phyloP scores from a whole-genome alignment of 1,140 invertebrate genomes.

The Drosophila nigrodunni region DNA sequence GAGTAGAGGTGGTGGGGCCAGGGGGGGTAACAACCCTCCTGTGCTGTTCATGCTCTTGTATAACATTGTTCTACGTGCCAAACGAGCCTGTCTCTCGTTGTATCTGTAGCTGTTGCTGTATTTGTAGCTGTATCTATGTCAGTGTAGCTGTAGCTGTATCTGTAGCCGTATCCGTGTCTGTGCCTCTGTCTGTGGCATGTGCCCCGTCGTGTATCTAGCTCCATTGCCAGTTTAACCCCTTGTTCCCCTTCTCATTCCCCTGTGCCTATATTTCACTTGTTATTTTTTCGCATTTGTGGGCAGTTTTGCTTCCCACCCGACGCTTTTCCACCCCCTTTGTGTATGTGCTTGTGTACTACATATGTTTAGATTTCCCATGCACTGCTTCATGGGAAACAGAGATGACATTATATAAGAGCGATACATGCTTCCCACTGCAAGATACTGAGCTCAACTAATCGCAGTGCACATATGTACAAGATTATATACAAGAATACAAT shows the following conservation, averaged over 20 bases:
- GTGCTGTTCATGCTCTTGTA: conserved; percentile 32
- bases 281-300: conserved; percentile 41
- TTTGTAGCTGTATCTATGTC: conserved; percentile 31
- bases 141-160: conserved; percentile 34
- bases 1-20: conserved; percentile 15
- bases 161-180: not conserved
- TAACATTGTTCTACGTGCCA: conserved; percentile 58
- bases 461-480: not conserved
- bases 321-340: conserved; percentile 35
- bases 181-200: conserved; percentile 35
- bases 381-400: conserved; percentile 57
- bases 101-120: conserved; percentile 31
- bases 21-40: conserved; percentile 51
- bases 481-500: not conserved
- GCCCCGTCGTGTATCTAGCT: conserved; percentile 47
- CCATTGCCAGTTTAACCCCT: conserved; percentile 9
- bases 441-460: conserved; percentile 7
- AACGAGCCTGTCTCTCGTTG: conserved; percentile 20
- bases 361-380: conserved; percentile 80
- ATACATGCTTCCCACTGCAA: conserved; percentile 11
- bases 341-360: conserved; percentile 62
- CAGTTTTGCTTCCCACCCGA: conserved; percentile 1
- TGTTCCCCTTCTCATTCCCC: not conserved
- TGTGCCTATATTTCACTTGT: conserved; percentile 24
- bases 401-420: conserved; percentile 57